Conservation (phyloP, 2,888 invertebrate species). For the Papilio demoleus region DNA sequence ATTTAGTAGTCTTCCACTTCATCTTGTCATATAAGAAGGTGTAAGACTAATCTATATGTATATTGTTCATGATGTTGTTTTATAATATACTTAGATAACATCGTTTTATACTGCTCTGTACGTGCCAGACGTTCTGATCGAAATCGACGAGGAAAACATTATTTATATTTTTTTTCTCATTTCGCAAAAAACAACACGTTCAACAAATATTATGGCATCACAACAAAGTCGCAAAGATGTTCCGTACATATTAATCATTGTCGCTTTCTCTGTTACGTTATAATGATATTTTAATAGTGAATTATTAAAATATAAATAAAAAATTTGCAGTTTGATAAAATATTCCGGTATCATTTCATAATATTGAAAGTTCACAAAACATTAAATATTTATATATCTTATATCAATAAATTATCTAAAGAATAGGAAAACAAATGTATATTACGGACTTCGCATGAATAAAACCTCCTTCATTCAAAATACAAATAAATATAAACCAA, state of each 20-base stretch:
- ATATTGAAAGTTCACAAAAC: not conserved
- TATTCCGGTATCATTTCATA: not conserved
- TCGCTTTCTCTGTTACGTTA: constrained; percentile 28
- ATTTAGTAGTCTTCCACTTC: not conserved
- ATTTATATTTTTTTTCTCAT: constrained; percentile 27
- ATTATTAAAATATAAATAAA: constrained; percentile 22
- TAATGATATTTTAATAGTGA: constrained; percentile 10
- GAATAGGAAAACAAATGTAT: not conserved
- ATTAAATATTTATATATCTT: not conserved
- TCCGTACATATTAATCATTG: constrained; percentile 34
- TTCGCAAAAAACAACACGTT: constrained; percentile 15
- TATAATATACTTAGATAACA: constrained; percentile 33
- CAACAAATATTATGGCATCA: constrained; percentile 24
- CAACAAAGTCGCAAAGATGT: constrained; percentile 15
- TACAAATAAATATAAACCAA: no score
- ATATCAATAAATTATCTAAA: not conserved
- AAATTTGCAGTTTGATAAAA: not conserved
- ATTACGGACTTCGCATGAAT: no score
- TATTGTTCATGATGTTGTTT: not conserved
- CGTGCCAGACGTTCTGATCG: constrained; percentile 20
- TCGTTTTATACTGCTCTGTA: constrained; percentile 31
- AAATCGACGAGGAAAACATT: constrained; percentile 22
- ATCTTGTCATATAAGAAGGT: not conserved
- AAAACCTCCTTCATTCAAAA: no score
- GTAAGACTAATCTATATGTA: not conserved